Base-by-base conservation (phyloP, 2,888 invertebrate species). In the Drosophila subsilvestris region DNA sequence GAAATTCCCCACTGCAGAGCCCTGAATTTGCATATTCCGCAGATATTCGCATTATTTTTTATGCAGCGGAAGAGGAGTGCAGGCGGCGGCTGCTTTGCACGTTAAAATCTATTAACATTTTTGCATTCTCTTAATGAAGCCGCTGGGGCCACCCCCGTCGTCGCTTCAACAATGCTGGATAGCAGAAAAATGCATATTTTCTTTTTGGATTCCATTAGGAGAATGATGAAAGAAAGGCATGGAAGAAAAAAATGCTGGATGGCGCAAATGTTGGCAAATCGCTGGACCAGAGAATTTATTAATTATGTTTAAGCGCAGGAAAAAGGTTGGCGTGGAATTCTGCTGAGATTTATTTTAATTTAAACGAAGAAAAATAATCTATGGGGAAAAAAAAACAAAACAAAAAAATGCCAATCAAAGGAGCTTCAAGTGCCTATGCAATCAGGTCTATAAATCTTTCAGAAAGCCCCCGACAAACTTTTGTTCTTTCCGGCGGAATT, bases 101-200 rank as follows among this genome's bases (percentile, higher is more conserved):
- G 62, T 70, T 67, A 66, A 61, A 86, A 84, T 86, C 86, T 86
- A 84, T 84, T 79, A 86, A 81, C 79, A 86, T 84, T 79, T 78
- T 85, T 67, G 62, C 48, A 63, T 63, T 69, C 76, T 72, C 67
- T 74, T 83, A 85, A 82, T 80, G 81, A 84, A 81, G 68, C 63
- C 54, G 50, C 71, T 32, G 12, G 6, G n/a, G 50, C 54, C 20
- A 9, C 8, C 12, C 42, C 27, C 29, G 0, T 22, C 25, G 43
- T 0, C 18, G 17, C 55, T 63, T 14, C 62, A 49, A 49, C 51
- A 37, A 44, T 65, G 54, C 37, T n/a, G n/a, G 7, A 37, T 7
- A 2, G 37, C 62, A 61, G 71, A 63, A 76, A 71, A 61, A 57
- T 65, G 22, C 22, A 25, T 49, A 49, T 49, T 48, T 45, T 44